A percentile compares a stretch with the other conserved stretches of the same genome.
Evolutionary conservation across 2,888 invertebrate genomes (phyloP).

Genomic region (Apeira syringaria): DNA sequence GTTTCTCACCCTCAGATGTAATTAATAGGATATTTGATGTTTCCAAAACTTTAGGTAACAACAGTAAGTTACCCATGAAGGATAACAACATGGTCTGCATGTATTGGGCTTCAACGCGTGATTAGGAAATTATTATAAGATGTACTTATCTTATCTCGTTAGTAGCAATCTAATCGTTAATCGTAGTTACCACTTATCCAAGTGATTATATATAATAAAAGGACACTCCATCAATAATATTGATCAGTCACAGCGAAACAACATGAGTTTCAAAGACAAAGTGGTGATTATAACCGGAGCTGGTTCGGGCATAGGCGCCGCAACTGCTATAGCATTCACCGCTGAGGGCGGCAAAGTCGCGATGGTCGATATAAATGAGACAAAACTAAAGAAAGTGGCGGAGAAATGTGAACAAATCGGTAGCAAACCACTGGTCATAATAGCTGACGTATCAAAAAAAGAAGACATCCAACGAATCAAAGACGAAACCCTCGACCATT

Average conservation of each 20-base stretch:
- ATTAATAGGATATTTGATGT: too few relatives aligned
- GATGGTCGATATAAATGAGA: slow-evolving; percentile 35
- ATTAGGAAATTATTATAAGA: too few relatives aligned
- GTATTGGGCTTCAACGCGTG: too few relatives aligned
- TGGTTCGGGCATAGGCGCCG: slow-evolving; percentile 43
- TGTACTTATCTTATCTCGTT: too few relatives aligned
- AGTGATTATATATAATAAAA: too few relatives aligned
- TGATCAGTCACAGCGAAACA: neutral
- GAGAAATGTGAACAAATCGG: slow-evolving; percentile 5
- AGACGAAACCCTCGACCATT: neutral
- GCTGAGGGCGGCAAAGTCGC: slow-evolving; percentile 34
- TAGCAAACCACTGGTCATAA: slow-evolving; percentile 4
- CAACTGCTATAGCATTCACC: slow-evolving; percentile 29
- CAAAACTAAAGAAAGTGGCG: slow-evolving; percentile 26
- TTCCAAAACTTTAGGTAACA: too few relatives aligned
- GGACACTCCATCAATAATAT: neutral
- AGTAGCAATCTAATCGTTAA: too few relatives aligned
- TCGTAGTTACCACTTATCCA: too few relatives aligned
- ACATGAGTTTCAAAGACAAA: slow-evolving; percentile 40
- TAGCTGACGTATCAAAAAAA: slow-evolving; percentile 4
- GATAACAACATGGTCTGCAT: too few relatives aligned
- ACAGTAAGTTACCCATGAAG: too few relatives aligned
- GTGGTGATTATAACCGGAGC: slow-evolving; percentile 41
- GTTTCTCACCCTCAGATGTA: too few relatives aligned
- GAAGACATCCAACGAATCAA: slow-evolving; percentile 9